Evolutionary conservation across 2,888 invertebrate genomes (phyloP), one percentile per base, ranked within the genome.

Genomic region (Chrysolina oricalcia): DNA sequence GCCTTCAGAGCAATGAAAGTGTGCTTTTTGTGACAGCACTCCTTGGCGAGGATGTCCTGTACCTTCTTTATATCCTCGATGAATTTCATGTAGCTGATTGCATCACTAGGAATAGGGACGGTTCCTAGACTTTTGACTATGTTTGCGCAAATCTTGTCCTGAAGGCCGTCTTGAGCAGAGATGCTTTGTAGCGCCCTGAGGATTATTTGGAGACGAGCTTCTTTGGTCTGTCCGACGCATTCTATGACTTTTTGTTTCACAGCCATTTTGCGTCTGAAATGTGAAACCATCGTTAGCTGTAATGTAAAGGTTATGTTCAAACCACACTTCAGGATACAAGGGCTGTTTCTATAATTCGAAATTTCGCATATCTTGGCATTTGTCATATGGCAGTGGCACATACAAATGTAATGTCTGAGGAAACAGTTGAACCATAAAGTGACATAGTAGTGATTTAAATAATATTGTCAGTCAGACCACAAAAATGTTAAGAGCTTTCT

Each of bases 231-330:
- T 64, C 90, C 89, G 75, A 90, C 90, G 75, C 89, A 89, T 72
- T 91, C 91, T 53, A 91, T 84, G 74, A 90, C 89, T 82, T 91
- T 91, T 82, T 92, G 92, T 84, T 92, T 92, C 2, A 92, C 92
- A 56, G 91, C 92, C 92, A 92, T 92, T 72, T 74, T 72, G 71
- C 66, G 41, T 41, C 73, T 71, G 41, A 70, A 76, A 73, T 53
- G 53, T 19, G 53, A 21, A 53, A 53, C 21, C 53, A 53, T 53
- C 19, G 21, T 53, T 53, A 21, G 21, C 53, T 53, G 53, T 21
- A 53, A 53, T 23, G 53, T 53, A 53, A 53, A 53, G 13, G 6
- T 43, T 43, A 43, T 43, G 43, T 43, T 35, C 35, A 35, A 35
- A 35, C 35, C 43, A 43, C 43, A 15, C 43, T 43, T 43, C 43